A percentile compares a stretch with the other conserved stretches of the same genome.
phyloP scores from a whole-genome alignment of 2,797 vertebrate species.

The Pseudochromis fuscus region DNA sequence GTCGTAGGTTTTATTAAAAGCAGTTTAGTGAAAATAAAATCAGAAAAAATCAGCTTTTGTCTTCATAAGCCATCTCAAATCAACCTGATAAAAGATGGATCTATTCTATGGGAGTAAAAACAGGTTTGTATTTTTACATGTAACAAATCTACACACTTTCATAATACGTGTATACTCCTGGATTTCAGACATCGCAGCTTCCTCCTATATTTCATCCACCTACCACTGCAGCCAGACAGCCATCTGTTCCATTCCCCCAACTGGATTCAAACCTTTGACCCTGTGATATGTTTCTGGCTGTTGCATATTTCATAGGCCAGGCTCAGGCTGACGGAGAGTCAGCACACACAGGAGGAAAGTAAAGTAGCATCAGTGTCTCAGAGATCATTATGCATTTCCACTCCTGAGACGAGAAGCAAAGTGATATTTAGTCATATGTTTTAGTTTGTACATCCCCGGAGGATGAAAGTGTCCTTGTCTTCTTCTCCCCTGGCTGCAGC shows the following conservation, averaged over 20 bases:
- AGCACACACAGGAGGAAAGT: conserved; percentile 9
- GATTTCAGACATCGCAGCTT: conserved; percentile 3
- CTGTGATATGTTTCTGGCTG: conserved; percentile 11
- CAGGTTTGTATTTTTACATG: background rate
- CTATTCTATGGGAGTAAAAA: background rate
- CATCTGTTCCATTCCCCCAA: conserved; percentile 32
- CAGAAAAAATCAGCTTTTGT: background rate
- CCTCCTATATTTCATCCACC: background rate
- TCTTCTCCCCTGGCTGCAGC: conserved; percentile 24
- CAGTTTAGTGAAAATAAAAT: background rate
- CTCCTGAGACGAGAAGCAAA: conserved; percentile 23
- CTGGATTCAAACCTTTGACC: conserved; percentile 33
- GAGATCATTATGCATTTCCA: conserved; percentile 29
- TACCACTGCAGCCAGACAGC: conserved; percentile 13
- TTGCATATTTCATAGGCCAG: conserved; percentile 27
- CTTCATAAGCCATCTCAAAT: background rate
- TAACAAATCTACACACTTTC: background rate
- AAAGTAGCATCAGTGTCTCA: conserved; percentile 10
- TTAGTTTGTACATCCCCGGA: conserved; percentile 22
- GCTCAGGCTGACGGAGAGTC: conserved; percentile 12
- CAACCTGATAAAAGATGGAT: conserved; percentile 7
- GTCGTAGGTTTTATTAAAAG: conserved; percentile 18
- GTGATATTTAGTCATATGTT: conserved; percentile 22
- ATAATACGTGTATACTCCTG: background rate
- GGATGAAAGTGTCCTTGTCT: conserved; percentile 3